A percentile compares a stretch with the other conserved stretches of the same genome.
phyloP scores from a whole-genome alignment of 2,888 invertebrate genomes.

The Rugalucina vietnamica region DNA sequence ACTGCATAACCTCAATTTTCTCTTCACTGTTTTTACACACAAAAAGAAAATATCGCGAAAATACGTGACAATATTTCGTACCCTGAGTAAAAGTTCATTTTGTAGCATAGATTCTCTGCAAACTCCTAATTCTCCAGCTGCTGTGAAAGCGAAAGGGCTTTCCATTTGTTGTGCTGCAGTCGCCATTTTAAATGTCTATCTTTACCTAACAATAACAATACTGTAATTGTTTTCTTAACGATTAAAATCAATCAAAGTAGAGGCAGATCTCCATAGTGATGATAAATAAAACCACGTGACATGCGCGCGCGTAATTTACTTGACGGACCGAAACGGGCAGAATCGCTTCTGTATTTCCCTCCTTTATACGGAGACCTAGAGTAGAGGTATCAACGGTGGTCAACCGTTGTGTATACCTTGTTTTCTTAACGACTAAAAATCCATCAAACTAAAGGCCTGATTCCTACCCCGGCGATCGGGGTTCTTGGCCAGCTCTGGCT shows the following conservation, averaged over 20 bases:
- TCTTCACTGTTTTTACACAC: no score
- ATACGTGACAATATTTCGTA: conserved; percentile 61
- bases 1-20: no score
- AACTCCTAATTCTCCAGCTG: conserved; percentile 80
- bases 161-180: conserved; percentile 42
- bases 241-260: conserved; percentile 44
- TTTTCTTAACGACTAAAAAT: no score
- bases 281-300: conserved; percentile 29
- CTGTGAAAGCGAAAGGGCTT: conserved; percentile 75
- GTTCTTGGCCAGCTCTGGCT: no score
- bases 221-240: conserved; percentile 56
- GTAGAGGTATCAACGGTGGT: no score
- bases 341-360: no score
- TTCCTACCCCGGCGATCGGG: no score
- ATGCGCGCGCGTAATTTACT: no score
- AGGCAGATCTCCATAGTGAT: conserved; percentile 69
- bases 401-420: no score
- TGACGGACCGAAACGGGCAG: no score
- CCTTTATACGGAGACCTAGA: no score
- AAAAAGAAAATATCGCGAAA: conserved; percentile 27
- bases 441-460: no score
- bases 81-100: conserved; percentile 81
- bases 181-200: conserved; percentile 50
- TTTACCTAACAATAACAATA: conserved; percentile 23
- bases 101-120: conserved; percentile 81